Evolutionary conservation across 2,888 invertebrate species (phyloP).

Genomic region (Hyposoter didymator): DNA sequence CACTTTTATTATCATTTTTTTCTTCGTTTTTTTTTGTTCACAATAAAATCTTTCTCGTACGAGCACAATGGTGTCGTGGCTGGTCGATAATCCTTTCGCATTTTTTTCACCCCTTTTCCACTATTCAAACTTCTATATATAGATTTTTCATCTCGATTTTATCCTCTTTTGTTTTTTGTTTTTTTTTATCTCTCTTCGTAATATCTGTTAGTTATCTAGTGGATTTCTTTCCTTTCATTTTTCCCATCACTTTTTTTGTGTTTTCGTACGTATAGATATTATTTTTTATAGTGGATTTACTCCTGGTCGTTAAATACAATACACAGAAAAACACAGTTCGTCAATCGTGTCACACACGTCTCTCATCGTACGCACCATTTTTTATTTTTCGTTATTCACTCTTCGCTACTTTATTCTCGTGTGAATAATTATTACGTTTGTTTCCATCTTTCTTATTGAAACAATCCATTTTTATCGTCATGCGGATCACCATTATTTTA

Average conservation of each 20-base stretch:
- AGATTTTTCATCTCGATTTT: conserved; percentile 42
- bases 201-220: conserved; percentile 20
- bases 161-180: conserved; percentile 26
- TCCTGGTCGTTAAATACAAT: not conserved
- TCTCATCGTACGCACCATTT: conserved; percentile 45
- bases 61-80: conserved; percentile 61
- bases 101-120: conserved; percentile 23
- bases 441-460: not conserved
- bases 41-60: conserved; percentile 46
- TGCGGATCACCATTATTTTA: conserved; percentile 42
- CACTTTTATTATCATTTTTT: conserved; percentile 12
- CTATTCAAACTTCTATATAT: not conserved
- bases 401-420: not conserved
- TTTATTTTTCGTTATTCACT: conserved; percentile 21
- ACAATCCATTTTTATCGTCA: conserved; percentile 38
- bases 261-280: conserved; percentile 15
- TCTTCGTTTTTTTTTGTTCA: not conserved
- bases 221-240: conserved; percentile 3
- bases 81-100: conserved; percentile 55
- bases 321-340: conserved; percentile 26
- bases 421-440: conserved; percentile 30
- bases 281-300: conserved; percentile 11
- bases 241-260: not conserved
- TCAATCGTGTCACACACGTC: conserved; percentile 42
- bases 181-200: conserved; percentile 33